Evolutionary conservation across 2,888 invertebrate species (phyloP), one percentile per base, ranked within the genome.

Genomic region (Drosophila anomalipes): DNA sequence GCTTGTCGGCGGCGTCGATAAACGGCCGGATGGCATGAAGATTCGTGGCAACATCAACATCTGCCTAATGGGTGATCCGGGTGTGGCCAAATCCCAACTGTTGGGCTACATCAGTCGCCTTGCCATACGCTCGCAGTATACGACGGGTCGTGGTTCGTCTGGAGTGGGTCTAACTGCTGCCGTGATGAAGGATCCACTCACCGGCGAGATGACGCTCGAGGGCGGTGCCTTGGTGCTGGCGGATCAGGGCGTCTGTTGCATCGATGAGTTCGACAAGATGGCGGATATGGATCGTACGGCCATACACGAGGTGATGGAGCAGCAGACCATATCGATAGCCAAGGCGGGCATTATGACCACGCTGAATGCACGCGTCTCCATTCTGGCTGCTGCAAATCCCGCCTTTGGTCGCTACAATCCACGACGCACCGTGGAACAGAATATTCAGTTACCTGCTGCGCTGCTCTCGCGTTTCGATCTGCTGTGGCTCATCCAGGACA

Each of bases 231-330:
- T 99, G 39, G 99, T 99, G 44, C 94, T 99, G 79, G 99, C 99
- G 1, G 99, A 99, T 94, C 97, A 98, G 92, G 99, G 99, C 62
- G 97, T 99, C 68, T 99, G 99, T 93, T 99, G 99, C 94, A 99
- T 99, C 93, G 99, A 99, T 93, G 99, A 99, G 94, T 99, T 99
- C 93, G 99, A 99, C 94, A 99, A 99, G 94, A 99, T 99, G 99
- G 97, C 98, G 58, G 99, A 99, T 81, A 94, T 94, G 51, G 99
- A 99, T 94, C 95, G 99, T 91, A 98, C 98, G 0, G 98, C 99
- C 65, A 98, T 99, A 84, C 99, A 99, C 93, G 99, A 99, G 94
- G 99, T 99, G 49, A 98, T 98, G 98, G 99, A 99, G 94, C 99
- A 99, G 91, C 99, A 99, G 94, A 99, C 99, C 19, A 99, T 99